Evolutionary conservation across 2,888 invertebrate genomes (phyloP).

Genomic region (Auanema freiburgensis): DNA sequence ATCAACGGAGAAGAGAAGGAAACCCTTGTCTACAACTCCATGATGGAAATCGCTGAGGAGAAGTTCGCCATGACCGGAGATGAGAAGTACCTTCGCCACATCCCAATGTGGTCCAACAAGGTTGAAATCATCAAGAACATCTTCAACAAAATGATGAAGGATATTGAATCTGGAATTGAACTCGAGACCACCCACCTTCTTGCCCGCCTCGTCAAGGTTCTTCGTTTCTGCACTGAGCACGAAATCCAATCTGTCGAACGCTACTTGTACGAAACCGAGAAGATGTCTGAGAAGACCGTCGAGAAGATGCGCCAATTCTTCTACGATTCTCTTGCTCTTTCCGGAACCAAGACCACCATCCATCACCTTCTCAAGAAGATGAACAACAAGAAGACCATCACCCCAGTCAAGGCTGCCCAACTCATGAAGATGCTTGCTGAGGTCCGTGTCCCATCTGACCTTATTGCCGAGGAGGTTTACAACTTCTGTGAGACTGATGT

Average conservation of each 20-base stretch:
- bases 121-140: too few relatives aligned
- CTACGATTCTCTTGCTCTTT: constrained; percentile 47
- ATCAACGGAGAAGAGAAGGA: too few relatives aligned
- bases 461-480: too few relatives aligned
- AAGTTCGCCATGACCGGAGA: too few relatives aligned
- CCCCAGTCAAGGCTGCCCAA: constrained; percentile 38
- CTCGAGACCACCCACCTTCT: constrained; percentile 29
- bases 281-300: too few relatives aligned
- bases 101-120: too few relatives aligned
- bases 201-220: constrained; percentile 51
- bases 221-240: constrained; percentile 45
- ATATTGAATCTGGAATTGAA: constrained; percentile 33
- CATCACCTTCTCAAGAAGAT: constrained; percentile 43
- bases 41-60: too few relatives aligned
- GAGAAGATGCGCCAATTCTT: constrained; percentile 49
- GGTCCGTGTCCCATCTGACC: constrained; percentile 37
- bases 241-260: constrained; percentile 37
- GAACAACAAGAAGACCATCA: too few relatives aligned
- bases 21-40: too few relatives aligned
- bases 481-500: too few relatives aligned
- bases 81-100: too few relatives aligned
- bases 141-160: too few relatives aligned
- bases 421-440: constrained; percentile 46
- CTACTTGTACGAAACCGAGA: constrained; percentile 28
- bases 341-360: constrained; percentile 49